Evolutionary conservation across 1,140 invertebrate species (phyloP), one percentile per base, ranked within the genome.

Genomic region (Plodia interpunctella): DNA sequence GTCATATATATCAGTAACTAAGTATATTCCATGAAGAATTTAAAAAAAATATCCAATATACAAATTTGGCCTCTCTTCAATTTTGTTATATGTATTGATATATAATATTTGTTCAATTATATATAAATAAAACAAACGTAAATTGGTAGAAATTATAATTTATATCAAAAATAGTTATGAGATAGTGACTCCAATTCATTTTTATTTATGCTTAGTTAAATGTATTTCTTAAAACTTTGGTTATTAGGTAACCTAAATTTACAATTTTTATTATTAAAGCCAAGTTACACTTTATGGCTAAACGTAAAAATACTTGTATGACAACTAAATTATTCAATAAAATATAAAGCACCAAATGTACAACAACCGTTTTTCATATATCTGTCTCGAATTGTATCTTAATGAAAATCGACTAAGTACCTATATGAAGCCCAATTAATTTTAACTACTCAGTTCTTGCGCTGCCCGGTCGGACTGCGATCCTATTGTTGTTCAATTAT

Each of bases 171-270:
- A n/a, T 53, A 53, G 11, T 65, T 69, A 51, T 49, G 60, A 65
- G 50, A 62, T 63, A 64, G 63, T 78, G 73, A 78, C 73, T 76
- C 65, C 65, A 76, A 66, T 53, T 53, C n/a, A 63, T 59, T 59
- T 68, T 74, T 25, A 17, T 51, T 74, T 66, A 54, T 10, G 1
- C 8, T 15, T 15, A 53, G 13, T 25, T 21, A 53, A 13, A 53
- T 53, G n/a, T 57, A 65, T 62, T 63, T 67, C 64, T 65, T 66
- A 67, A 60, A 62, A 58, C 76, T 80, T 80, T 80, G 76, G 78
- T 78, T 76, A 72, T 75, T 74, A 78, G 78, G 78, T 78, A 78
- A 78, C 70, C 57, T 73, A 71, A 78, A 65, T 69, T 61, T 56
- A 62, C 60, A 66, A 60, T 62, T 65, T 58, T 30, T 62, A 54